Evolutionary conservation across 1,140 invertebrate genomes (phyloP), one percentile per base, ranked within the genome.

Genomic region (Nomia melanderi): DNA sequence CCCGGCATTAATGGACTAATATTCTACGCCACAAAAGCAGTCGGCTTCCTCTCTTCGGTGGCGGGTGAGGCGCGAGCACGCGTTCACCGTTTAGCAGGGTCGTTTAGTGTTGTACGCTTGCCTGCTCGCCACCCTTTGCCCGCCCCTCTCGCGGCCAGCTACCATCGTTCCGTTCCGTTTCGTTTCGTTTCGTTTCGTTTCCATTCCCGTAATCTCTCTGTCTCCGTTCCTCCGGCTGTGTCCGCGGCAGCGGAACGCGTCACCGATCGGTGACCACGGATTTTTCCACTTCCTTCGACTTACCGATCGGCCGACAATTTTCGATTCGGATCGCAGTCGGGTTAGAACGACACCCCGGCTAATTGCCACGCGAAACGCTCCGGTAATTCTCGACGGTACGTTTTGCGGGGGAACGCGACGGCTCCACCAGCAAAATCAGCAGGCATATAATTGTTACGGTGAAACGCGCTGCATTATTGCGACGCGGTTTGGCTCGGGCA

Each of bases 381-480:
- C 47, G 72, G 29, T 65, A 57, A 75, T 67, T 75, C 57, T 76
- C 73, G 53, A 50, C 73, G 73, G 64, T 36, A 60, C 57, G 33
- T 47, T 23, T 62, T 33, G 25, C 57, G 56, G 23, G 27, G 44
- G 39, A 50, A 50, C 47, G 47, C 29, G 53, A 39, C 23, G 44
- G 73, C 69, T 81, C 53, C 36, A 50, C 66, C 56, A 64, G 72
- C 64, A 54, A 31, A 77, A 82, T 81, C 77, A 70, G 69, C 69
- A 72, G 79, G 71, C 79, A 84, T 88, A 84, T 87, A 89, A 89
- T 87, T 87, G 80, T 77, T 77, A 77, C 63, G 77, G 84, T 73
- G 80, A 83, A 81, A 78, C 72, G 82, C 72, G 79, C 77, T 85
- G 84, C 79, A 82, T 89, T 88, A 82, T 82, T 84, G 76, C 76